Evolutionary conservation across 37 sponge, comb jelly and placozoan genomes (phyloP).

Genomic region (Halichondria panicea): DNA sequence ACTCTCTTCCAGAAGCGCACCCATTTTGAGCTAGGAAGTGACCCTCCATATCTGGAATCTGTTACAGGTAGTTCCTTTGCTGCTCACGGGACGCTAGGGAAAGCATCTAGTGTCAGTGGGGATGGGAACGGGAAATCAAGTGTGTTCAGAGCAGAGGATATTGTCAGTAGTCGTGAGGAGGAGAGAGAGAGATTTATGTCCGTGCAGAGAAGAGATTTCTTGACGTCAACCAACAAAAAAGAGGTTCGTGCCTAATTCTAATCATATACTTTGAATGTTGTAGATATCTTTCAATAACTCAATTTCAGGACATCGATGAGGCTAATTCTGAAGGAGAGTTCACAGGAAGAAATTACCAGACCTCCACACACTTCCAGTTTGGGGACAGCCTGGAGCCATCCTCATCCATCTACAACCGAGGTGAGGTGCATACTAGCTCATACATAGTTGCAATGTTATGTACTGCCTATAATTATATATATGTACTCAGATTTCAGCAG

Average conservation of each 20-base stretch:
- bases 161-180: slow-evolving; percentile 19
- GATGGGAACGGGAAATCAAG: slow-evolving; percentile 33
- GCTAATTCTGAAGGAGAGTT: background rate
- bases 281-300: background rate
- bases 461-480: background rate
- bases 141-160: slow-evolving; percentile 78
- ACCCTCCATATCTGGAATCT: too few species aligned
- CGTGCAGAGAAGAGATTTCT: slow-evolving; percentile 50
- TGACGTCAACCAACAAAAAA: slow-evolving; percentile 18
- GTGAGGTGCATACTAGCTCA: background rate
- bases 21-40: slow-evolving; percentile 73
- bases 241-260: slow-evolving; percentile 35
- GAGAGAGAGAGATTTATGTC: slow-evolving; percentile 38
- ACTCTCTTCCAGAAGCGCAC: slow-evolving; percentile 66
- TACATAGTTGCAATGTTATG: background rate
- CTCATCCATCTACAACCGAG: slow-evolving; percentile 21
- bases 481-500: slow-evolving; percentile 13
- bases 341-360: slow-evolving; percentile 38
- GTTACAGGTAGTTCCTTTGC: too few species aligned
- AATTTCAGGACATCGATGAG: background rate
- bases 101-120: background rate
- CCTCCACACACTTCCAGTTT: slow-evolving; percentile 61
- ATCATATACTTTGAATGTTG: background rate
- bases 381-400: background rate
- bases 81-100: background rate